phyloP scores from a whole-genome alignment of 2,888 invertebrate species.

The Lycia hirtaria region DNA sequence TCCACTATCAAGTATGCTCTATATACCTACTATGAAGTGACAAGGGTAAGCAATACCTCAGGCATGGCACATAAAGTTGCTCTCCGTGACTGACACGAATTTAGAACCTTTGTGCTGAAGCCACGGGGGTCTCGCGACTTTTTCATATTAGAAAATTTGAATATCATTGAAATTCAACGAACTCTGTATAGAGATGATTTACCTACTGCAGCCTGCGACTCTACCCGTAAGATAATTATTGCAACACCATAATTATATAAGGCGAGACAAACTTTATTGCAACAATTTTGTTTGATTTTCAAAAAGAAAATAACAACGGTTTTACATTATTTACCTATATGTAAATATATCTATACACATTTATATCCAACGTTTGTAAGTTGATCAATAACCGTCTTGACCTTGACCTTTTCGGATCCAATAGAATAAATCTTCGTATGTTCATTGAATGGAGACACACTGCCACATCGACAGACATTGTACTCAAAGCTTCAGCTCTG shows the following conservation, averaged over 20 bases:
- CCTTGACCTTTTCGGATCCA: conserved; percentile 25
- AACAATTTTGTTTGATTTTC: too few relatives aligned
- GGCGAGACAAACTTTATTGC: too few relatives aligned
- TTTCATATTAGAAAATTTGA: conserved; percentile 16
- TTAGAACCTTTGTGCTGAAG: background rate
- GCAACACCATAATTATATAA: too few relatives aligned
- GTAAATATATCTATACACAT: too few relatives aligned
- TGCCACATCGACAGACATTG: conserved; percentile 14
- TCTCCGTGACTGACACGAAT: background rate
- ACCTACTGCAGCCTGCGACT: too few relatives aligned
- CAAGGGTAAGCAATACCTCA: background rate
- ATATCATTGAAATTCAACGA: conserved; percentile 1
- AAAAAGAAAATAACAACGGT: too few relatives aligned
- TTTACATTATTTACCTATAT: too few relatives aligned
- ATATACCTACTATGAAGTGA: background rate
- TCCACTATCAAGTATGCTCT: too few relatives aligned
- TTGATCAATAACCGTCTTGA: conserved; percentile 13
- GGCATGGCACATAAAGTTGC: background rate
- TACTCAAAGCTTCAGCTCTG: conserved; percentile 15
- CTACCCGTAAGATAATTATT: too few relatives aligned
- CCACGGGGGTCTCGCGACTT: conserved; percentile 7
- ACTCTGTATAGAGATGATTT: background rate
- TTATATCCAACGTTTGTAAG: background rate
- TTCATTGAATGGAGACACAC: conserved; percentile 11
- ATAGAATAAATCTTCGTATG: conserved; percentile 25